Evolutionary conservation across 2,113 vertebrate genomes (phyloP).

Genomic region (Gadus macrocephalus): DNA sequence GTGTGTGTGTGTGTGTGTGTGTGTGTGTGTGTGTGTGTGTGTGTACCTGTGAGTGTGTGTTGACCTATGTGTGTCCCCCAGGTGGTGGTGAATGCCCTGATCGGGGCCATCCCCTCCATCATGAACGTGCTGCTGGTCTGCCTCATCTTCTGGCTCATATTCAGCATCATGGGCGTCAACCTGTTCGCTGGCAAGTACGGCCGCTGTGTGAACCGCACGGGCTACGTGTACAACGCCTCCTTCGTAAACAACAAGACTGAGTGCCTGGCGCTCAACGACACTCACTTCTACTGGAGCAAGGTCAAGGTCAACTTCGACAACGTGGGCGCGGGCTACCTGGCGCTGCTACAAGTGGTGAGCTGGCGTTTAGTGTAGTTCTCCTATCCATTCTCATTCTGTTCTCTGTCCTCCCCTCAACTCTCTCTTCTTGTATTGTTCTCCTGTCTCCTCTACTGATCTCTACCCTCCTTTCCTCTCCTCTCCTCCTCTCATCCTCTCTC

Average conservation of each 20-base stretch:
- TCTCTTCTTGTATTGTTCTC: too few relatives aligned
- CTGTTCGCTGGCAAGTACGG: slow-evolving; percentile 96
- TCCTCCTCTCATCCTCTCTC: neutral
- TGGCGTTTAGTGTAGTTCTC: neutral
- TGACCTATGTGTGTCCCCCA: slow-evolving; percentile 39
- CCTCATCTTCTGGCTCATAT: slow-evolving; percentile 99
- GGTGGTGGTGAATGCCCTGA: slow-evolving; percentile 97
- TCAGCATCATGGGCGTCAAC: slow-evolving; percentile 99
- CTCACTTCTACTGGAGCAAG: slow-evolving; percentile 88
- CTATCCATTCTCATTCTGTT: too few relatives aligned
- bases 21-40: too few relatives aligned
- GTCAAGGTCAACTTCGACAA: slow-evolving; percentile 99
- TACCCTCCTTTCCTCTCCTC: neutral
- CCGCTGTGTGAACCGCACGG: slow-evolving; percentile 86
- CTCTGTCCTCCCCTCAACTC: too few relatives aligned
- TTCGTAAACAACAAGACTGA: slow-evolving; percentile 86
- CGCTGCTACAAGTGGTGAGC: slow-evolving; percentile 96
- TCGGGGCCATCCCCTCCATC: slow-evolving; percentile 98
- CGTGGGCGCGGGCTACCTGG: slow-evolving; percentile 92
- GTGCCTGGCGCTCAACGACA: slow-evolving; percentile 78
- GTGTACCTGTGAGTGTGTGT: too few relatives aligned
- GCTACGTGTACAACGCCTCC: slow-evolving; percentile 73
- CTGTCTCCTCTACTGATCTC: too few relatives aligned
- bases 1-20: too few relatives aligned
- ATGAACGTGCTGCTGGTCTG: slow-evolving; percentile 98